Conservation (phyloP, 1,140 invertebrate species). For the Phymorhynchus buccinoides region DNA sequence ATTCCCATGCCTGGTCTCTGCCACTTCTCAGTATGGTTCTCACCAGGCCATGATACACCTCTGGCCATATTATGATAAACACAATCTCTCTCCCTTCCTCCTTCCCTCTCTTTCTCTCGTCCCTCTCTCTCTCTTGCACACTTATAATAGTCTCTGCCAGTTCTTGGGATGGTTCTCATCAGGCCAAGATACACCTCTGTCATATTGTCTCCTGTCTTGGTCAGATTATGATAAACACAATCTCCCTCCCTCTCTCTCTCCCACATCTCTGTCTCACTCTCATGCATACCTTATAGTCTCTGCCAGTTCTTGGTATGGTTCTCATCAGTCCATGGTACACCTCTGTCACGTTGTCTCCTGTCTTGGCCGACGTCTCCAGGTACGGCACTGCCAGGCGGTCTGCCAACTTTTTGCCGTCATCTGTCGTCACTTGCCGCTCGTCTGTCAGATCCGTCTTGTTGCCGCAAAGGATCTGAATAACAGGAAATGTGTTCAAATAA, state of each 20-base stretch:
- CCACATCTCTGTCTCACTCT: not conserved
- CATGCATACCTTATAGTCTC: constrained; percentile 55
- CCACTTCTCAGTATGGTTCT: constrained; percentile 88
- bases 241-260: no score
- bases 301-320: constrained; percentile 85
- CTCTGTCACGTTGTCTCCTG: constrained; percentile 96
- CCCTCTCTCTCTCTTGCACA: not conserved
- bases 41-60: constrained; percentile 98
- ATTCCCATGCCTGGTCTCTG: no score
- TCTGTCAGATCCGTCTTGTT: constrained; percentile 95
- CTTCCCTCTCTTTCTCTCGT: no score
- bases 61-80: no score
- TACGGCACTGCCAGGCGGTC: constrained; percentile 95
- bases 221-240: no score
- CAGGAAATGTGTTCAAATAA: not conserved
- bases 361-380: constrained; percentile 97
- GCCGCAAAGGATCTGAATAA: constrained; percentile 84
- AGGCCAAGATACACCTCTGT: constrained; percentile 98
- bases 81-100: no score
- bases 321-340: constrained; percentile 98
- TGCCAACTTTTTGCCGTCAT: constrained; percentile 86
- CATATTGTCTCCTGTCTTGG: constrained; percentile 97
- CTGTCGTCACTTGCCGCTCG: constrained; percentile 84
- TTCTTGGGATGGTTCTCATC: constrained; percentile 93
- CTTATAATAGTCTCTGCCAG: constrained; percentile 46